phyloP scores from a whole-genome alignment of 2,797 vertebrate species.

The Mormyrus hasselquistii region DNA sequence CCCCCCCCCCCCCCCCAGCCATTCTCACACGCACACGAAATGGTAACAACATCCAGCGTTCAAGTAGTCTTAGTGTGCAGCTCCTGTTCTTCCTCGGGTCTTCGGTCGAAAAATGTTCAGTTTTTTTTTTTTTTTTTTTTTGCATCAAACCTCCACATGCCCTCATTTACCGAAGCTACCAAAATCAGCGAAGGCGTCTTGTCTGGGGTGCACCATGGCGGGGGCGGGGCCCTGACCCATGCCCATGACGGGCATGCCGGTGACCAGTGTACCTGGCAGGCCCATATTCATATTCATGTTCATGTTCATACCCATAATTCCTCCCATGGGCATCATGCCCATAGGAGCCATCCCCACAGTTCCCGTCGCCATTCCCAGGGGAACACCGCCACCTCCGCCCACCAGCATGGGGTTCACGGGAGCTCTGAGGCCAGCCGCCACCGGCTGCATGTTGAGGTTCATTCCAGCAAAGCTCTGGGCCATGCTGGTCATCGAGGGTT shows the following conservation, averaged over 20 bases:
- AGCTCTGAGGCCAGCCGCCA: slow-evolving; percentile 64
- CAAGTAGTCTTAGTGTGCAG: slow-evolving; percentile 27
- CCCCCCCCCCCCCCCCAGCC: neutral
- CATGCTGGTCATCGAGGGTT: slow-evolving; percentile 77
- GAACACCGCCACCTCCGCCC: slow-evolving; percentile 56
- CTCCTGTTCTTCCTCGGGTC: neutral
- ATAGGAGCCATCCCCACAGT: slow-evolving; percentile 58
- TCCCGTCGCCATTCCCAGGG: slow-evolving; percentile 58
- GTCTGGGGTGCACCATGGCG: slow-evolving; percentile 81
- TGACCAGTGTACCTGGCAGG: slow-evolving; percentile 57
- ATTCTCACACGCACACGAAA: slow-evolving; percentile 13
- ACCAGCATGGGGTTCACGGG: slow-evolving; percentile 64
- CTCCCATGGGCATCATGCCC: slow-evolving; percentile 38
- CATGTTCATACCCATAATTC: slow-evolving; percentile 56
- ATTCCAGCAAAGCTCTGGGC: slow-evolving; percentile 83
- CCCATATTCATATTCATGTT: slow-evolving; percentile 68
- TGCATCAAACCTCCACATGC: slow-evolving; percentile 39
- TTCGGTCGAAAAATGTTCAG: neutral
- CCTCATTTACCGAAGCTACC: slow-evolving; percentile 95
- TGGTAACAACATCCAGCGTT: slow-evolving; percentile 38
- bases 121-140: neutral
- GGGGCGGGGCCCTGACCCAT: slow-evolving; percentile 56
- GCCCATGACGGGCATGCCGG: slow-evolving; percentile 66
- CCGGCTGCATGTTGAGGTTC: slow-evolving; percentile 74
- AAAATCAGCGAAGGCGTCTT: slow-evolving; percentile 98